phyloP scores from a whole-genome alignment of 2,797 vertebrate species.

The Acridotheres tristis region DNA sequence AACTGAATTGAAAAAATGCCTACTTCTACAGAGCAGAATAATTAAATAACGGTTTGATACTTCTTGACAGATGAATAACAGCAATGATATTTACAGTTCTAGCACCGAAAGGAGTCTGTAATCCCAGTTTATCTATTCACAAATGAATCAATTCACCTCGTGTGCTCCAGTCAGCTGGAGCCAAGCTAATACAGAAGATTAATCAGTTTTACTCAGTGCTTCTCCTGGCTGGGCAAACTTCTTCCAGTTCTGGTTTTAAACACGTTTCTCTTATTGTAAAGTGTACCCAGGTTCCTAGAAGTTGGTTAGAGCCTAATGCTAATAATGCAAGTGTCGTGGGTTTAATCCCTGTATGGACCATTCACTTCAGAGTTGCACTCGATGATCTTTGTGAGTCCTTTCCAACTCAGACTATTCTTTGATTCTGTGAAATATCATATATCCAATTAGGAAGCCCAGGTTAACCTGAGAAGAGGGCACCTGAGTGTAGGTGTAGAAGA shows the following conservation, averaged over 20 bases:
- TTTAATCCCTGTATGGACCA: background rate
- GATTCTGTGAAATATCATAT: background rate
- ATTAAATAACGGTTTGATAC: background rate
- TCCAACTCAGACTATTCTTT: background rate
- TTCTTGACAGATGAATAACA: background rate
- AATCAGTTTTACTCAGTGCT: background rate
- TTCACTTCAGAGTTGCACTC: background rate
- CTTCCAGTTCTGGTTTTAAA: background rate
- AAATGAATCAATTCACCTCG: background rate
- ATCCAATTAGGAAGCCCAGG: background rate
- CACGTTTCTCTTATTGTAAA: background rate
- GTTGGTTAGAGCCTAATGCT: background rate
- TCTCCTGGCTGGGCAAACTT: background rate
- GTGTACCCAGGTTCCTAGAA: background rate
- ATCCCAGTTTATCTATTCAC: background rate
- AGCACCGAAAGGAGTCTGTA: conserved; percentile 5
- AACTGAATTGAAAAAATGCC: background rate
- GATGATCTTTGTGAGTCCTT: background rate
- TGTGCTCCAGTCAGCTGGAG: background rate
- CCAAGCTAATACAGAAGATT: background rate
- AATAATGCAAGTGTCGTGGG: background rate
- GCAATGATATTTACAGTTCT: conserved; percentile 5
- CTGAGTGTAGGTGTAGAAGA: too few species aligned
- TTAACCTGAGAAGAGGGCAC: background rate
- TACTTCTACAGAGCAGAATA: background rate